These are phyloP conservation scores for Bombus picipes DNA, from an alignment of 1,140 invertebrate species.

Conservation along the genomic window DNA sequence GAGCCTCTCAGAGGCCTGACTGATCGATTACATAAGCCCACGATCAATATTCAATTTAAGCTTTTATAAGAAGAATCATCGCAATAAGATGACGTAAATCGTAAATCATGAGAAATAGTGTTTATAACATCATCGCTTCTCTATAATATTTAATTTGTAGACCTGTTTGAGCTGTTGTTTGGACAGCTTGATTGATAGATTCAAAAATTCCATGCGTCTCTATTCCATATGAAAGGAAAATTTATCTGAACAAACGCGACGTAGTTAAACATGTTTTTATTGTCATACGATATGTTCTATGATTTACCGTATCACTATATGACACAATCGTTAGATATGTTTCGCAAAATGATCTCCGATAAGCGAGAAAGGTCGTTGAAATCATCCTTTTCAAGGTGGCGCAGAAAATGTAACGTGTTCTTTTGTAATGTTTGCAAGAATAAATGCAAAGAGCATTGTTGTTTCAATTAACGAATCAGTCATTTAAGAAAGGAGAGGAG, in stretches of 20 bases:
- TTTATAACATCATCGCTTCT: too few species aligned
- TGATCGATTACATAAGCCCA: neutral
- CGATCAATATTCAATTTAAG: neutral
- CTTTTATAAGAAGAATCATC: too few species aligned
- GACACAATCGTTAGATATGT: neutral
- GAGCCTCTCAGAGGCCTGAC: neutral
- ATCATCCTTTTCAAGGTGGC: neutral
- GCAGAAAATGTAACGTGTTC: neutral
- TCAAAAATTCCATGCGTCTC: neutral
- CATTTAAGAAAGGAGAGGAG: neutral
- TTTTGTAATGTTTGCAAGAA: neutral
- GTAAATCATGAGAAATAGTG: too few species aligned
- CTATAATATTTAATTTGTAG: too few species aligned
- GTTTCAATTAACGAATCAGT: neutral
- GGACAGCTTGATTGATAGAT: neutral
- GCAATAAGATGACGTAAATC: too few species aligned
- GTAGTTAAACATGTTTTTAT: constrained; percentile 30
- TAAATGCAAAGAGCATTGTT: neutral
- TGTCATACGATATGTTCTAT: constrained; percentile 1
- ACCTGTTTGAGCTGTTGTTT: too few species aligned
- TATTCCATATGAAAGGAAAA: neutral
- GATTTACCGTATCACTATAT: constrained; percentile 27
- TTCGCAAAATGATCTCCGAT: constrained; percentile 9
- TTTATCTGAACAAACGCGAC: constrained; percentile 32
- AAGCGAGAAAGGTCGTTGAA: neutral